Base-by-base conservation (phyloP, 2,888 invertebrate species). In the Drosophila silvestris region DNA sequence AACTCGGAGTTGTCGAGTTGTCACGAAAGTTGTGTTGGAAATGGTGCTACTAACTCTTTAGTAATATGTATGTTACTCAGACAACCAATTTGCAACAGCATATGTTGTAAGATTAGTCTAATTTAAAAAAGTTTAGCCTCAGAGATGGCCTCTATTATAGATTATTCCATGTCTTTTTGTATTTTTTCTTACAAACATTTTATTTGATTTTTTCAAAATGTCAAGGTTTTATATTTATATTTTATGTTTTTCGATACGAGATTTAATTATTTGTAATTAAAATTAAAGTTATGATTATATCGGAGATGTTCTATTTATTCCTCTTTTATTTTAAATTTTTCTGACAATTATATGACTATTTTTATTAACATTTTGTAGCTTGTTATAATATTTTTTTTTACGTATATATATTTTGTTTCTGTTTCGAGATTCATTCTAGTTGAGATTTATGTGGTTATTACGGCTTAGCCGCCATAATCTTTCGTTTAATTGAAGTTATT, bases 1-100 rank as follows among this genome's bases (percentile, higher is more conserved):
- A 61, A 56, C 64, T 76, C 41, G 56, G 54, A 68, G 26, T 62
- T 44, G 44, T 68, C 50, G 37, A 37, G 60, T 51, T 52, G 72
- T 76, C 72, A 77, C 68, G 76, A 72, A 47, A 52, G 28, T 64
- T 50, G 63, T 52, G 53, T 16, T 53, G 30, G 50, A 54, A 62
- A 54, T 59, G 30, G 53, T 58, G 41, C 50, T 56, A 28, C 54
- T 66, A 63, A 53, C 22, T 53, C 16, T 63, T 41, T 62, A 52
- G 66, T 44, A 66, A 63, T 22, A 28, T 33, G 16, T 9, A 9
- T 16, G n/a, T 10, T 14, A 62, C 52, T 5, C 19, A 28, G 52
- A 19, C 62, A 33, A n/a, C 22, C 9, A 54, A 33, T 22, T 33
- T 35, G 33, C 33, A 26, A 54, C 54, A 35, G 5, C 1, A 28